Base-by-base conservation (phyloP, 53 echinoderm and acorn worm genomes). In the Holothuria scabra region DNA sequence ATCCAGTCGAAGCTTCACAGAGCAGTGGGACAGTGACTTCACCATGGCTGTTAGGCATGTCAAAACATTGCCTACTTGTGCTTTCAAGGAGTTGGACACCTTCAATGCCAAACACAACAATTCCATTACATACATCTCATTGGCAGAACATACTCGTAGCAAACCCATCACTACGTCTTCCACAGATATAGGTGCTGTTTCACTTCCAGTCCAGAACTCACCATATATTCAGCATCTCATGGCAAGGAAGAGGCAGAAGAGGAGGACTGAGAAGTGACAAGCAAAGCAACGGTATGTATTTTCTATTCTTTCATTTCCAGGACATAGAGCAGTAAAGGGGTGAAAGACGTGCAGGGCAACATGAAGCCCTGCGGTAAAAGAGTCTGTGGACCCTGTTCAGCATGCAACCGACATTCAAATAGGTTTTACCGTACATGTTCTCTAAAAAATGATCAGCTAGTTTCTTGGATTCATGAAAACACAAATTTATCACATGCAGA, bases 141-240 rank as follows among this genome's bases (percentile, higher is more conserved):
- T 63, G 63, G 29, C 25, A 28, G 63, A 4, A 48, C 48, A 48
- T n/a, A n/a, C n/a, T n/a, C n/a, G n/a, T n/a, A n/a, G n/a, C 63
- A 63, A 25, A 29, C 63, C 63, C 63, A 63, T 63, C 63, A 63
- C 63, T 29, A 63, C 3, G 63, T 63, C 63, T 63, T 63, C 63
- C 63, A 16, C 44, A 44, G 44, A 10, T n/a, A n/a, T n/a, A n/a
- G n/a, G n/a, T n/a, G n/a, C n/a, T 44, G 10, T 10, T 10, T 10
- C 44, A 7, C 44, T 44, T 44, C 44, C 44, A 44, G 44, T 44
- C 44, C 44, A 44, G 5, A 44, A 44, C 44, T 44, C 44, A 44
- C 5, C 5, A 10, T 44, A 44, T 10, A 44, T 44, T 7, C 44
- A 44, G 10, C 5, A 44, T 44, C 5, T 7, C 44, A n/a, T n/a